These are phyloP conservation scores for Cataglyphis hispanica DNA, from an alignment of 1,140 invertebrate genomes.

Conservation along the genomic window DNA sequence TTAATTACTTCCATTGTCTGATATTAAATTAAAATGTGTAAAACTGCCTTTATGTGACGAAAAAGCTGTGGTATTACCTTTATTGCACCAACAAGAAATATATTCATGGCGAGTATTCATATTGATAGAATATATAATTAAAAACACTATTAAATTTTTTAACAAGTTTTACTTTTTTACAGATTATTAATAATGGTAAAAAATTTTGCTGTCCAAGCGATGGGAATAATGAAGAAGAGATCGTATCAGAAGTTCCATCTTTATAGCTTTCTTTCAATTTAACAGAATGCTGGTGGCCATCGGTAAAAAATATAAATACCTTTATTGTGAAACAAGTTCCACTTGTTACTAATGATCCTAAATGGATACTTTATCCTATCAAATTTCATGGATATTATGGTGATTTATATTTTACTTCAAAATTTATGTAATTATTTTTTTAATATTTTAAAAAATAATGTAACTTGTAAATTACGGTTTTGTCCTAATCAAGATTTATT, in stretches of 20 bases:
- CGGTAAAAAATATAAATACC: conserved; percentile 18
- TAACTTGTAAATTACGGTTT: background rate
- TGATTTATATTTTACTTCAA: background rate
- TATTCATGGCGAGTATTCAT: conserved; percentile 9
- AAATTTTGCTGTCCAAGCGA: background rate
- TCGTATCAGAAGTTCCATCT: conserved; percentile 19
- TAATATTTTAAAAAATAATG: conserved; percentile 5
- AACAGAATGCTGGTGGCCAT: conserved; percentile 4
- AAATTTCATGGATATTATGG: conserved; percentile 35
- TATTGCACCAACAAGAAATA: conserved; percentile 14
- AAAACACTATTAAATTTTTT: conserved; percentile 11
- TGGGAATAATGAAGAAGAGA: conserved; percentile 11
- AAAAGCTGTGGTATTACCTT: conserved; percentile 32
- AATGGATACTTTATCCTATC: background rate
- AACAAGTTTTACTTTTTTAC: background rate
- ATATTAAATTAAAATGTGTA: conserved; percentile 22
- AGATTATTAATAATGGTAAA: conserved; percentile 12
- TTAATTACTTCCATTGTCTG: conserved; percentile 7
- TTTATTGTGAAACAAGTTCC: background rate
- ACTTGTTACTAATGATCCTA: background rate
- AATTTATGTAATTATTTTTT: background rate
- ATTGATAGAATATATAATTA: background rate
- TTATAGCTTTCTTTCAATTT: background rate
- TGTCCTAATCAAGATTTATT: conserved; percentile 18
- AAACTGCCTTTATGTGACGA: conserved; percentile 10